These are phyloP conservation scores for Hydrozoanthus gracilis DNA, from an alignment of 92 coral and sea anemone species.

Conservation along the genomic window DNA sequence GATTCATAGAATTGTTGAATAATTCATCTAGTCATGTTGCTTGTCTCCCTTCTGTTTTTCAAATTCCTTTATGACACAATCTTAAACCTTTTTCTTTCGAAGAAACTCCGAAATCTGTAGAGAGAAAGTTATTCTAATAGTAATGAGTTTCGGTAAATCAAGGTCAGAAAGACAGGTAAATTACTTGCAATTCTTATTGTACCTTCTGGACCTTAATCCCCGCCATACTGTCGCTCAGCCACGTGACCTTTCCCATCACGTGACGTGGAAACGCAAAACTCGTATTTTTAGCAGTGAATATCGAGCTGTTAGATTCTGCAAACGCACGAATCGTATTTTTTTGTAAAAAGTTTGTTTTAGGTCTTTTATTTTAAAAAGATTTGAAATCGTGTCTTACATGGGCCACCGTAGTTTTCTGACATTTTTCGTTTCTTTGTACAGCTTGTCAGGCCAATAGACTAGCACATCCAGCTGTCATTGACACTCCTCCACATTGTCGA, in stretches of 20 bases:
- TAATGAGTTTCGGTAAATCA: background rate
- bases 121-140: conserved; percentile 7
- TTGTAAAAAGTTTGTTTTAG: too few relatives aligned
- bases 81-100: conserved; percentile 10
- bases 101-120: conserved; percentile 48
- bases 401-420: too few relatives aligned
- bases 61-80: conserved; percentile 13
- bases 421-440: too few relatives aligned
- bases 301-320: too few relatives aligned
- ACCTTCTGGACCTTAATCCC: conserved; percentile 11
- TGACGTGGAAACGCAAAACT: background rate
- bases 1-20: too few relatives aligned
- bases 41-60: conserved; percentile 45
- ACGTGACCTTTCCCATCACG: conserved; percentile 18
- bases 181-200: conserved; percentile 6
- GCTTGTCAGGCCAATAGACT: too few relatives aligned
- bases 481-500: too few relatives aligned
- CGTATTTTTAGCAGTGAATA: conserved; percentile 9
- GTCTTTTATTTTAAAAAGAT: too few relatives aligned
- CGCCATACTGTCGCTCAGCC: conserved; percentile 11
- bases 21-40: background rate
- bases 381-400: too few relatives aligned
- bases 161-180: background rate
- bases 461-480: too few relatives aligned
- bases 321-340: too few relatives aligned